These are phyloP conservation scores for Hylomyscus alleni DNA, from an alignment of 2,797 vertebrate species.

Conservation along the genomic window DNA sequence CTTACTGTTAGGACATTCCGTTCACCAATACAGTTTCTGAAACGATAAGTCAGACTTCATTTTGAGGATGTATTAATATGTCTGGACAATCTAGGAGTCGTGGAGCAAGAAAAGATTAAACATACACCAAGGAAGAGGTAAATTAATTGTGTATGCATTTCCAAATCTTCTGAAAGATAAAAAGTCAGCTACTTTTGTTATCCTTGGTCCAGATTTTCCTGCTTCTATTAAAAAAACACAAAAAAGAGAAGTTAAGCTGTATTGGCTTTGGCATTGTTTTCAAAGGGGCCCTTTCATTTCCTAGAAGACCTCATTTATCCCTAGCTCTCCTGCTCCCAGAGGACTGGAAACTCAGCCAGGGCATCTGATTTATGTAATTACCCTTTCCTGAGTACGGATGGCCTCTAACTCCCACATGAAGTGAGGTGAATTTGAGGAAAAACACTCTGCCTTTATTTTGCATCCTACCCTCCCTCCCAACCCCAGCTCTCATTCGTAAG, in stretches of 20 bases:
- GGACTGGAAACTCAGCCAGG: slow-evolving; percentile 80
- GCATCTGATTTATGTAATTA: slow-evolving; percentile 83
- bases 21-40: neutral
- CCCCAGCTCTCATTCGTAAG: slow-evolving; percentile 61
- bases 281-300: slow-evolving; percentile 79
- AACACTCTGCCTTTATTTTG: slow-evolving; percentile 75
- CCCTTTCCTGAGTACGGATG: slow-evolving; percentile 80
- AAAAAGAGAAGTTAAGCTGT: slow-evolving; percentile 72
- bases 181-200: slow-evolving; percentile 78
- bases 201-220: slow-evolving; percentile 77
- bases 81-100: neutral
- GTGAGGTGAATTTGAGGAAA: slow-evolving; percentile 80
- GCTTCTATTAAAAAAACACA: slow-evolving; percentile 68
- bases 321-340: slow-evolving; percentile 68
- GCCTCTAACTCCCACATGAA: slow-evolving; percentile 75
- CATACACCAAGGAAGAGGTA: slow-evolving; percentile 1
- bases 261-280: slow-evolving; percentile 80
- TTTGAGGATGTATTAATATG: neutral
- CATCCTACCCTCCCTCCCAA: slow-evolving; percentile 27
- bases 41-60: slow-evolving; percentile 18
- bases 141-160: slow-evolving; percentile 65
- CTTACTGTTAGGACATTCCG: neutral
- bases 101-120: slow-evolving; percentile 5
- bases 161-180: slow-evolving; percentile 65
- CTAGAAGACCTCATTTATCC: slow-evolving; percentile 82